These are phyloP conservation scores for Mactra quadrangularis DNA, from an alignment of 1,140 invertebrate species.

Conservation along the genomic window DNA sequence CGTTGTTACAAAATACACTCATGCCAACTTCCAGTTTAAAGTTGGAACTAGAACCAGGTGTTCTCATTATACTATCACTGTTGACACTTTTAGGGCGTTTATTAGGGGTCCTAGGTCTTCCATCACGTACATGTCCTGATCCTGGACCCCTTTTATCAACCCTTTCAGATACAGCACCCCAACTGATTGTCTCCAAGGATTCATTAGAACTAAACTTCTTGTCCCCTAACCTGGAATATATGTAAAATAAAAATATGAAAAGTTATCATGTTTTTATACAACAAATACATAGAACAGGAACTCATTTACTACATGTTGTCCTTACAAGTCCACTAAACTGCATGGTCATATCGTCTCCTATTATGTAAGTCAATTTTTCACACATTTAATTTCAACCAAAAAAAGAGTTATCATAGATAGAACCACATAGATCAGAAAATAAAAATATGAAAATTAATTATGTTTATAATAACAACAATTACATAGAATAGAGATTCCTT, in stretches of 20 bases:
- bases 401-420: no score
- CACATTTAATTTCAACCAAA: no score
- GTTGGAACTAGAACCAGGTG: constrained; percentile 73
- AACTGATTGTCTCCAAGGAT: constrained; percentile 80
- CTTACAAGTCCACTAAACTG: no score
- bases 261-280: neutral
- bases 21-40: constrained; percentile 82
- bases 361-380: no score
- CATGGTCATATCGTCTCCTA: no score
- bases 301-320: no score
- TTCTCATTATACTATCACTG: constrained; percentile 69
- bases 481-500: no score
- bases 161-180: constrained; percentile 79
- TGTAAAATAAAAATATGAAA: constrained; percentile 14
- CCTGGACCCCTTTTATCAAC: constrained; percentile 66
- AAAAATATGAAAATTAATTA: no score
- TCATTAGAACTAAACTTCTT: constrained; percentile 78
- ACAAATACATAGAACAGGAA: no score
- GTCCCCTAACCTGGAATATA: constrained; percentile 74
- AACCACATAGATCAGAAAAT: no score
- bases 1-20: constrained; percentile 84
- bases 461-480: no score
- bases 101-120: constrained; percentile 49
- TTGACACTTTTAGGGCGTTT: constrained; percentile 51
- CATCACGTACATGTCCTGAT: constrained; percentile 24